A percentile compares a stretch with the other conserved stretches of the same genome.
These are phyloP conservation scores for Tenthredo scrophulariae DNA, from an alignment of 2,888 invertebrate genomes.

Conservation along the genomic window DNA sequence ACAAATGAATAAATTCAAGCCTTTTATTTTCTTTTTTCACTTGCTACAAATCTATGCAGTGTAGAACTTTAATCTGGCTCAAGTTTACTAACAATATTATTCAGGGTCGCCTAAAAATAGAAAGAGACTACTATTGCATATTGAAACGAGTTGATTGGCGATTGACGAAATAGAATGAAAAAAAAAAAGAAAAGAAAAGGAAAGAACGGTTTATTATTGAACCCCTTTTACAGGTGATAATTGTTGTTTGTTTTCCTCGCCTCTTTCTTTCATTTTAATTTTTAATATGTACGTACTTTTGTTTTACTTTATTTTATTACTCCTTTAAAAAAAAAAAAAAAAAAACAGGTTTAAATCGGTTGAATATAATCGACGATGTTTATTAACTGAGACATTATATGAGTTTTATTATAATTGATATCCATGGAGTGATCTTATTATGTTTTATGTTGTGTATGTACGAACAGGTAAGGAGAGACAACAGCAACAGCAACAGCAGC, in stretches of 20 bases:
- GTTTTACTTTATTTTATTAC: background rate
- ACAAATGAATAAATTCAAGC: slow-evolving; percentile 10
- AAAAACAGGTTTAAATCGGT: background rate
- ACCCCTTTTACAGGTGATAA: background rate
- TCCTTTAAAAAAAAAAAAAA: no score
- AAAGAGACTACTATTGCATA: background rate
- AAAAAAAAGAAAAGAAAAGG: no score
- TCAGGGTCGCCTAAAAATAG: slow-evolving; percentile 49
- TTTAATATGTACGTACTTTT: background rate
- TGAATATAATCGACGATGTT: background rate
- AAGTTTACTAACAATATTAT: slow-evolving; percentile 50
- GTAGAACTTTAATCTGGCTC: background rate
- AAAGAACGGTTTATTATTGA: background rate
- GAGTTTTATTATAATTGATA: background rate
- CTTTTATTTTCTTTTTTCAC: background rate
- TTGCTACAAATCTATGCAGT: background rate
- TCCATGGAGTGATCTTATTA: background rate
- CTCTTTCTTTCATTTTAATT: background rate
- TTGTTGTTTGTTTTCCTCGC: background rate
- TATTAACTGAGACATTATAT: background rate
- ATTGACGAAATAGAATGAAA: background rate
- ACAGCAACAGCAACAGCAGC: background rate
- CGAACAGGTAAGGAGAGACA: slow-evolving; percentile 21
- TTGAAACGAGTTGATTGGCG: background rate
- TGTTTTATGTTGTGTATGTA: background rate